Conservation (phyloP, 1,140 invertebrate genomes). For the Drosophila asahinai region DNA sequence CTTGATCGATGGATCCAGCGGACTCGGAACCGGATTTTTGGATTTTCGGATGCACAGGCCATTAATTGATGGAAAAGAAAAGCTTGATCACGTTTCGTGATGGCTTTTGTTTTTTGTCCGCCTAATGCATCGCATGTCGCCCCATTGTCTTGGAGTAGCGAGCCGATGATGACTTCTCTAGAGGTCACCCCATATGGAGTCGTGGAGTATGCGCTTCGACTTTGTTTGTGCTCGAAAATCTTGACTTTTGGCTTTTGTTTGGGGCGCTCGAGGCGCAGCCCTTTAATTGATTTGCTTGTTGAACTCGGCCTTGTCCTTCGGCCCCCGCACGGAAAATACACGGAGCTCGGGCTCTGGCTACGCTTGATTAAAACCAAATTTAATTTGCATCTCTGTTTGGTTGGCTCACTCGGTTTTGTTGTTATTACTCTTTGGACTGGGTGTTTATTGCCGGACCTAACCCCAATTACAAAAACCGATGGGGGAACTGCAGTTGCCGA, state of each 20-base stretch:
- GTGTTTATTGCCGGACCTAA: conserved; percentile 55
- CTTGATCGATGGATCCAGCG: conserved; percentile 38
- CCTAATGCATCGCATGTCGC: conserved; percentile 35
- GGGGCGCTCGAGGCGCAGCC: conserved; percentile 47
- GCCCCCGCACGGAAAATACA: conserved; percentile 52
- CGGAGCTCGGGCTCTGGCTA: neutral
- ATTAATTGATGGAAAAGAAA: conserved; percentile 55
- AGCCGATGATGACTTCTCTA: conserved; percentile 50
- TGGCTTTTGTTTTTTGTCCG: conserved; percentile 39
- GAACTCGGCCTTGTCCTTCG: conserved; percentile 33
- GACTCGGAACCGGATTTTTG: conserved; percentile 51
- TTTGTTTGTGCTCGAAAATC: conserved; percentile 4
- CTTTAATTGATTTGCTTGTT: conserved; percentile 79
- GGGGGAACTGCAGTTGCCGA: conserved; percentile 38
- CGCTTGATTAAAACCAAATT: conserved; percentile 80
- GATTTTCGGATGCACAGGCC: conserved; percentile 52
- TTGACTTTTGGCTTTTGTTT: conserved; percentile 35
- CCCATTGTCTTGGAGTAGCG: conserved; percentile 46
- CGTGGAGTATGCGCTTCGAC: neutral
- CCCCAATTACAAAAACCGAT: conserved; percentile 60
- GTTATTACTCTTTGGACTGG: conserved; percentile 19
- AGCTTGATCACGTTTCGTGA: conserved; percentile 65
- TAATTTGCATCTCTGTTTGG: conserved; percentile 64
- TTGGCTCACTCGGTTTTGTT: conserved; percentile 40
- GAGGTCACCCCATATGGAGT: conserved; percentile 55